Conservation (phyloP, 2,797 vertebrate species). For the Pangasius macronema region DNA sequence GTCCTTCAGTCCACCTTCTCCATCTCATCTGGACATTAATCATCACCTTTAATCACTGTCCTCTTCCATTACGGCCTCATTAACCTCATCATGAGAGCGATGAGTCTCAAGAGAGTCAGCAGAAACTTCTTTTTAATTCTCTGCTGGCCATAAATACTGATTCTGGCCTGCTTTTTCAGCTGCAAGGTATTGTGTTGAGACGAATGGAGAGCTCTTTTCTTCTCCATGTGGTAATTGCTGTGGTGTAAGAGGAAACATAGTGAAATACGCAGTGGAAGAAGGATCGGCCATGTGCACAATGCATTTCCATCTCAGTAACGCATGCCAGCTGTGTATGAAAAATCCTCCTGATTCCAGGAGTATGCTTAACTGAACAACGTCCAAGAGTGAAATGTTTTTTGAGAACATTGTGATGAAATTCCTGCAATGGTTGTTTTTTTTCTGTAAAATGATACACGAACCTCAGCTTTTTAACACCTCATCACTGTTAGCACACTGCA, state of each 20-base stretch:
- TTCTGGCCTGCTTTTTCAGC: not conserved
- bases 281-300: not conserved
- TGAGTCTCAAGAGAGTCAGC: not conserved
- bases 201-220: not conserved
- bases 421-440: too few species aligned
- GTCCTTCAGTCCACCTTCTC: not conserved
- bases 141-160: not conserved
- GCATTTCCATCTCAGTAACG: not conserved
- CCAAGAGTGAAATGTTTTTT: too few species aligned
- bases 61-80: not conserved
- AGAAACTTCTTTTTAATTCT: not conserved
- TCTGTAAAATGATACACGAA: too few species aligned
- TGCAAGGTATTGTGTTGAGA: not conserved
- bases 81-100: not conserved
- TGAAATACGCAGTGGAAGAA: not conserved
- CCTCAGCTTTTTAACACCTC: too few species aligned
- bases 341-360: too few species aligned
- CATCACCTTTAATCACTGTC: slow-evolving; percentile 3
- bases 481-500: not conserved
- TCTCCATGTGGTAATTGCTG: not conserved
- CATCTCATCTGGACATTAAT: not conserved
- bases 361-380: too few species aligned
- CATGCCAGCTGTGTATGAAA: not conserved
- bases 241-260: not conserved
- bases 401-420: too few species aligned